A percentile compares a stretch with the other conserved stretches of the same genome.
These are phyloP conservation scores for Enteromius argenteus DNA, from an alignment of 2,797 vertebrate genomes.

Conservation along the genomic window DNA sequence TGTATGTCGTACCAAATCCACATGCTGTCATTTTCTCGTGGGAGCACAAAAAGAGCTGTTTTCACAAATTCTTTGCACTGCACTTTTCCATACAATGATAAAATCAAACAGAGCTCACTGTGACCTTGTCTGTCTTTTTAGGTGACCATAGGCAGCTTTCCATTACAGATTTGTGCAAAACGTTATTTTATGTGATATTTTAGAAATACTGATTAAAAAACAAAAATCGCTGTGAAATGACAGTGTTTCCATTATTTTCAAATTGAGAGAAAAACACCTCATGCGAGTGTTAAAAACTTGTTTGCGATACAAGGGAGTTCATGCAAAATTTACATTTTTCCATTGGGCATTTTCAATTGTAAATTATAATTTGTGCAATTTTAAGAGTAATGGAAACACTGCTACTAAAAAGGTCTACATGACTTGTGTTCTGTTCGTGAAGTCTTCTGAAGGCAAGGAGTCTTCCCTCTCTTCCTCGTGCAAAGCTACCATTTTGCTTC, in stretches of 20 bases:
- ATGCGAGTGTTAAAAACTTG: no score
- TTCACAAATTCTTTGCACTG: background rate
- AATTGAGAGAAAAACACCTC: no score
- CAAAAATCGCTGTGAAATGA: no score
- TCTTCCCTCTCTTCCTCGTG: background rate
- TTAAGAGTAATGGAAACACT: background rate
- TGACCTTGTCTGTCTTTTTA: background rate
- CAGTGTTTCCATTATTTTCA: no score
- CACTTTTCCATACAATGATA: background rate
- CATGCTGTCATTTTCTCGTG: background rate
- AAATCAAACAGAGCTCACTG: background rate
- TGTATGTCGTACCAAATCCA: background rate
- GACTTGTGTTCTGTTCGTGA: background rate
- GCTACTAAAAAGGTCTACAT: background rate
- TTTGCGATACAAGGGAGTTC: no score
- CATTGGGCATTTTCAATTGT: background rate
- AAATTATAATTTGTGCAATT: background rate
- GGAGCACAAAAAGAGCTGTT: background rate
- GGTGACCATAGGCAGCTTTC: background rate
- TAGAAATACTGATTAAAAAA: background rate
- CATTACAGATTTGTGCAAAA: background rate
- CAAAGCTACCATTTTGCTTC: background rate
- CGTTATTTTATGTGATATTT: background rate
- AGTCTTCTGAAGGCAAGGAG: background rate
- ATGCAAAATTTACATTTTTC: background rate